Evolutionary conservation across 2,797 vertebrate species (phyloP), one percentile per base, ranked within the genome.

Genomic region (Denticeps clupeoides): DNA sequence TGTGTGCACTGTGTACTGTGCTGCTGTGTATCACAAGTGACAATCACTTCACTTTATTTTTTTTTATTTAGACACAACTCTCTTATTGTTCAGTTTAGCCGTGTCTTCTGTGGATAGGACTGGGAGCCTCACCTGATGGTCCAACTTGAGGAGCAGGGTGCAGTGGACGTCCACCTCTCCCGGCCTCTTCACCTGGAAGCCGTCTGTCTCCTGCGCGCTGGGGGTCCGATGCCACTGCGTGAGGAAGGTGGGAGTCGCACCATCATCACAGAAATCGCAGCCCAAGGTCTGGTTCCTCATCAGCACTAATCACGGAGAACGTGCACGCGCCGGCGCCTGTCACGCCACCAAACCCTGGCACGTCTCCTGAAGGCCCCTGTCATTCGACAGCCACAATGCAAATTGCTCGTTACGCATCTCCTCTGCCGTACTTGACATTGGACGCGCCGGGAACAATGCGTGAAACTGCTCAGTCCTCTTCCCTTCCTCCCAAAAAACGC

Each of bases 161-260:
- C 94, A 99, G 45, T 91, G 87, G 13, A 97, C 94, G 0, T 90
- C 99, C 62, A 97, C 86, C 38, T 99, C 94, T 0, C 94, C 94
- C 0, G 94, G 94, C 50, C 94, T 78, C 70, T 99, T 99, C 71
- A 99, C 94, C 82, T 97, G 94, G 83, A 99, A 99, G 55, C 94
- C 94, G 0, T 99, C 94, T 0, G 94, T 99, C 72, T 99, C 94
- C 77, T 99, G 94, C 11, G 93, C 99, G 4, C 89, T 96, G 24
- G 86, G 81, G 0, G 93, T 99, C 66, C 94, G 85, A 69, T 99
- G 94, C 94, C 94, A 99, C 94, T 99, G 67, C 48, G 9, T 7
- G 9, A 25, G 47, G 19, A 51, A 63, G 16, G 3, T 48, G 25
- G 38, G 38, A 38, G 16, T 35, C 10, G 9, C 38, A 5, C 11